Conservation (phyloP, 35 echinoderm and acorn worm species). For the Lytechinus variegatus region DNA sequence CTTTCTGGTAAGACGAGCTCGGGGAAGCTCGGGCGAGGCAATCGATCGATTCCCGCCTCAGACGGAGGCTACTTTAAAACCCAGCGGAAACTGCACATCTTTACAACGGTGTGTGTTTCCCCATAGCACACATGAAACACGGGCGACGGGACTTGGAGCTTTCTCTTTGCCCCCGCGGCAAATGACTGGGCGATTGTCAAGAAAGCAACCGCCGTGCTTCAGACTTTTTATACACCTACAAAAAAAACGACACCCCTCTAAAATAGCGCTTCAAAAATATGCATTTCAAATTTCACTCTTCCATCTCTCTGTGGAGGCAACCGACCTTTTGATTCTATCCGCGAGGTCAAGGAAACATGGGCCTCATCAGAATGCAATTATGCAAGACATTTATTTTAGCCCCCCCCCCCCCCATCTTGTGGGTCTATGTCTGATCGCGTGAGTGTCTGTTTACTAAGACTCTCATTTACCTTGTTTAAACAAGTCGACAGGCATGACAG, state of each 20-base stretch:
- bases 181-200: slow-evolving; percentile 17
- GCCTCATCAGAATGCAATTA: slow-evolving; percentile 19
- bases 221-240: neutral
- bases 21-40: slow-evolving; percentile 5
- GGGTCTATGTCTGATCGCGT: neutral
- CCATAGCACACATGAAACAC: neutral
- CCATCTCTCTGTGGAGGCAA: neutral
- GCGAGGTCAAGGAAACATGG: neutral
- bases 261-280: slow-evolving; percentile 1
- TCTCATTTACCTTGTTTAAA: slow-evolving; percentile 4
- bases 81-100: slow-evolving; percentile 41
- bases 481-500: neutral
- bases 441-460: neutral
- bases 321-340: neutral
- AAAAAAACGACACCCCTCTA: neutral
- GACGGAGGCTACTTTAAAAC: neutral
- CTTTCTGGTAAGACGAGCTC: slow-evolving; percentile 39
- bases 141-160: neutral
- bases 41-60: slow-evolving; percentile 41
- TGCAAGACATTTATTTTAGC: slow-evolving; percentile 39
- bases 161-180: slow-evolving; percentile 27
- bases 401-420: neutral
- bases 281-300: slow-evolving; percentile 28
- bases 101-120: slow-evolving; percentile 46
- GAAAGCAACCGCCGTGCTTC: neutral